These are phyloP conservation scores for Raja brachyura DNA, from an alignment of 2,113 vertebrate genomes.

Conservation along the genomic window DNA sequence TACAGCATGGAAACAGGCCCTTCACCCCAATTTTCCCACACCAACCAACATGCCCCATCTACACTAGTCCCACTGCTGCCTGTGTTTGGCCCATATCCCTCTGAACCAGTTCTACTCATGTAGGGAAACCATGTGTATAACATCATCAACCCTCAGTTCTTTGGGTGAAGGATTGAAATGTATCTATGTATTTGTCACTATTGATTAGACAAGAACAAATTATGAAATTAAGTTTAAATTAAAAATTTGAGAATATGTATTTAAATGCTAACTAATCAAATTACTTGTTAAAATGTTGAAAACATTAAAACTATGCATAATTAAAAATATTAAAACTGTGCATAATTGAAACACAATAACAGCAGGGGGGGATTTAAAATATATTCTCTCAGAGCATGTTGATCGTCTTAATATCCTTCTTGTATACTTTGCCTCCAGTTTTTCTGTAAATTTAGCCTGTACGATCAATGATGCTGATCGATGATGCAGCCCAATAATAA, in stretches of 20 bases:
- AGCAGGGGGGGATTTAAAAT: background rate
- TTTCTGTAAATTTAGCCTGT: slow-evolving; percentile 65
- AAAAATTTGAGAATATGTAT: background rate
- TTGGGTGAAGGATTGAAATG: background rate
- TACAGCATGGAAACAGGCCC: no score
- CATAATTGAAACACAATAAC: background rate
- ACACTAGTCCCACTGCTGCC: no score
- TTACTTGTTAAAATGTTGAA: background rate
- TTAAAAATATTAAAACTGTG: background rate
- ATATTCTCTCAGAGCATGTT: background rate
- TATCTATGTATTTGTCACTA: background rate
- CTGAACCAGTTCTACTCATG: no score
- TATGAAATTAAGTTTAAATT: background rate
- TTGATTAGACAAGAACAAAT: background rate
- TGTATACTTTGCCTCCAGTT: slow-evolving; percentile 48
- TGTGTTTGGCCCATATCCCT: no score
- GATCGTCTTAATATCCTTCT: background rate
- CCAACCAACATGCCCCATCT: no score
- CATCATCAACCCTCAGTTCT: background rate
- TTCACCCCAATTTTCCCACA: no score
- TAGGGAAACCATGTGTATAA: background rate
- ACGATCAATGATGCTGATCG: slow-evolving; percentile 63
- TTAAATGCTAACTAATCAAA: background rate
- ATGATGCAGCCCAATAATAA: slow-evolving; percentile 55
- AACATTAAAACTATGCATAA: background rate